Base-by-base conservation (phyloP, 2,797 vertebrate genomes). In the Pangasius sanitwongsei region DNA sequence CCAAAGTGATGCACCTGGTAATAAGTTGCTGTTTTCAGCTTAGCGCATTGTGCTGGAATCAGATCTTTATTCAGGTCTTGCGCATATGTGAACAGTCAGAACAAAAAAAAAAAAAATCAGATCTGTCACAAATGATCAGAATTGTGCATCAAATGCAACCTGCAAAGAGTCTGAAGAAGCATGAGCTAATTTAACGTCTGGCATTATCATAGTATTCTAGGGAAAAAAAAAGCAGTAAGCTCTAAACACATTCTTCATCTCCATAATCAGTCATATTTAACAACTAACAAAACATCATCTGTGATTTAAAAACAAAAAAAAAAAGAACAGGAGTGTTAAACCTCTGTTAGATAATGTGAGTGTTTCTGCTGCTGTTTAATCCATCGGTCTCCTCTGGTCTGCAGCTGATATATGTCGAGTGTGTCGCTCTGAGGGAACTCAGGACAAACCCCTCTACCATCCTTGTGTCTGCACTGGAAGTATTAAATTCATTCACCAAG, bases 401-500 rank as follows among this genome's bases (percentile, higher is more conserved):
- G 90, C 94, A 96, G 96, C 95, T 94, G 98, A 99, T 93, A 99
- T 99, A 95, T 99, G 98, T 93, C 95, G 98, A 91, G 98, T 99
- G 44, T 99, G 98, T 94, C 97, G 98, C 25, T 99, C 98, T 0
- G 98, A 99, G 95, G 98, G 98, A 91, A 98, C 97, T 88, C 97
- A 97, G 0, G 98, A 99, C 93, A 99, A 99, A 90, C 98, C 98
- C 0, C 97, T 99, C 13, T 99, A 97, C 93, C 98, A 99, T 92
- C 98, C 98, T 0, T 99, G 98, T 93, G 98, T 99, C 80, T 99
- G 98, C 94, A 99, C 98, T 80, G 98, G 98, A 96, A 99, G 98
- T 96, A 99, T 99, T 95, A 99, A 99, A 94, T 99, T 99, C 93
- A 99, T 99, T 92, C 98, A 99, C 93, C 98, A 99, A 93, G 98